Conservation (phyloP, 2,888 invertebrate species). For the Drosophila pseudotakahashii region DNA sequence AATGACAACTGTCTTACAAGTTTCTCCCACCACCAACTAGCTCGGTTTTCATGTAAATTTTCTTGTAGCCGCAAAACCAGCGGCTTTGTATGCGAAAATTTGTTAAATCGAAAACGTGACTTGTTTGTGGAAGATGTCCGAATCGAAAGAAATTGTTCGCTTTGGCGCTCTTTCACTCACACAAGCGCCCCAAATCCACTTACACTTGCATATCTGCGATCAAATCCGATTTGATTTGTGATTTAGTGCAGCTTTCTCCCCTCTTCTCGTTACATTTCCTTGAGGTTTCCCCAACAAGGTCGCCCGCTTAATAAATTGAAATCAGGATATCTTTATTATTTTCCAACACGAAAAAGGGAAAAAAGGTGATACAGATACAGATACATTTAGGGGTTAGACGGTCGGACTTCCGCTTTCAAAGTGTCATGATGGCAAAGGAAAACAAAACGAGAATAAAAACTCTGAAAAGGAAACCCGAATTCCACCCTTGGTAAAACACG, state of each 20-base stretch:
- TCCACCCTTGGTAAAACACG: conserved; percentile 53
- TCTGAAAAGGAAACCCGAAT: conserved; percentile 12
- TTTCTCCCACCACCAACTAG: conserved; percentile 15
- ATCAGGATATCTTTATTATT: conserved; percentile 72
- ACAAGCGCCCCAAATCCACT: conserved; percentile 18
- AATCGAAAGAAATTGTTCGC: conserved; percentile 32
- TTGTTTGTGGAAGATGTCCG: conserved; percentile 62
- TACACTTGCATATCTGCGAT: conserved; percentile 33
- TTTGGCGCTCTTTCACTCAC: conserved; percentile 16
- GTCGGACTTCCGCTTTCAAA: conserved; percentile 37
- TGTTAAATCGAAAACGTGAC: conserved; percentile 79
- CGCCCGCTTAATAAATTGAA: conserved; percentile 64
- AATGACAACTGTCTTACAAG: conserved; percentile 2
- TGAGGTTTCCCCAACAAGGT: conserved; percentile 64
- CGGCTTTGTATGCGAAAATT: conserved; percentile 73
- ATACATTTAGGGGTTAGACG: conserved; percentile 19
- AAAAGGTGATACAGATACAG: conserved; percentile 7
- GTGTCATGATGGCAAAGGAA: conserved; percentile 6
- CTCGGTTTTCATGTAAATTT: conserved; percentile 73
- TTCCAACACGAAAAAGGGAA: conserved; percentile 29
- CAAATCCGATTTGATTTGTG: conserved; percentile 52
- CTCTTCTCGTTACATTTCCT: conserved; percentile 13
- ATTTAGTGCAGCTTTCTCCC: conserved; percentile 68
- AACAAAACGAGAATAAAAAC: conserved; percentile 19
- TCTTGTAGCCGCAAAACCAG: conserved; percentile 49